Conservation (phyloP, 1,140 invertebrate species). For the Drosophila pseudoananassae region DNA sequence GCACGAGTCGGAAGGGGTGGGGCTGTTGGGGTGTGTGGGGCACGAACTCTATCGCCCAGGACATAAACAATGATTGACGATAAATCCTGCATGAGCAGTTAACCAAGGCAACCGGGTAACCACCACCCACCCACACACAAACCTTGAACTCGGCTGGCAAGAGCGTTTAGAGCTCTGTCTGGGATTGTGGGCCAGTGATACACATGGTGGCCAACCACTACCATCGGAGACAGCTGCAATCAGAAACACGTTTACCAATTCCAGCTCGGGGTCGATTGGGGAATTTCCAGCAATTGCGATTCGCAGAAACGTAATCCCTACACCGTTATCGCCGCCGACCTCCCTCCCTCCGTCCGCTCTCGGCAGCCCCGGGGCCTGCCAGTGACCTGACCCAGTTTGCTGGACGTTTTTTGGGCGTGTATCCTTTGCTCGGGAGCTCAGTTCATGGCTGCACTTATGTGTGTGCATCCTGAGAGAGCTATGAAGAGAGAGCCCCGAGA, state of each 20-base stretch:
- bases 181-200: conserved; percentile 24
- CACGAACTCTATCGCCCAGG: conserved; percentile 21
- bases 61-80: conserved; percentile 59
- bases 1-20: not conserved
- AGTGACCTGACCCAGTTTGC: conserved; percentile 75
- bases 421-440: conserved; percentile 65
- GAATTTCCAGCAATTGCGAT: conserved; percentile 69
- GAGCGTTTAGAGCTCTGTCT: conserved; percentile 43
- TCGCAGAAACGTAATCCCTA: conserved; percentile 38
- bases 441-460: conserved; percentile 66
- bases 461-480: conserved; percentile 26
- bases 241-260: conserved; percentile 62
- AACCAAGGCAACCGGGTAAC: conserved; percentile 27
- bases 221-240: conserved; percentile 40
- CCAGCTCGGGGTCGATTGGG: conserved; percentile 57
- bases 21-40: too few species aligned
- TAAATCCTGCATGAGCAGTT: conserved; percentile 57
- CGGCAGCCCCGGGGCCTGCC: conserved; percentile 19
- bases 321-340: not conserved
- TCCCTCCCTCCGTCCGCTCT: not conserved
- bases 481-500: conserved; percentile 6
- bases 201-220: not conserved
- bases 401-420: conserved; percentile 75
- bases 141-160: conserved; percentile 70
- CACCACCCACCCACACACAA: conserved; percentile 48